These are phyloP conservation scores for Cerastoderma edule DNA, from an alignment of 2,888 invertebrate species.

Conservation along the genomic window DNA sequence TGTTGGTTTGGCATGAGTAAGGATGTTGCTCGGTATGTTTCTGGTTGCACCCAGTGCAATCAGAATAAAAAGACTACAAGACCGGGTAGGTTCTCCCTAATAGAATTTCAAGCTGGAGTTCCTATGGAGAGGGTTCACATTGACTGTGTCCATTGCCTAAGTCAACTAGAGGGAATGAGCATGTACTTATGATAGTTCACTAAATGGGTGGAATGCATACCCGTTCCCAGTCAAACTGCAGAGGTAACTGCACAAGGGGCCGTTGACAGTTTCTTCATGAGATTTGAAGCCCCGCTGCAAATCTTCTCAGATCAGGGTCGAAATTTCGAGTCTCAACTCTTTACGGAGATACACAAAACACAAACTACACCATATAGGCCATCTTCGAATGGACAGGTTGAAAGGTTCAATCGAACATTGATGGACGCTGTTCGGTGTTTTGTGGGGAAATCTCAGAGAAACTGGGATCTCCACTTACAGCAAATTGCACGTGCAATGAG, in stretches of 20 bases:
- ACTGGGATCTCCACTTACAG: constrained; percentile 15
- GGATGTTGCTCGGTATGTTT: constrained; percentile 23
- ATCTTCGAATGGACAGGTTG: constrained; percentile 20
- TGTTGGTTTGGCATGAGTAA: constrained; percentile 20
- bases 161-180: constrained; percentile 25
- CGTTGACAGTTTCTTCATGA: constrained; percentile 15
- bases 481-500: constrained; percentile 21
- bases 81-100: constrained; percentile 26
- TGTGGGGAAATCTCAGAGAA: background rate
- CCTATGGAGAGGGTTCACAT: constrained; percentile 43
- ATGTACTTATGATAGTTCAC: constrained; percentile 28
- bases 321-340: constrained; percentile 11
- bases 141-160: constrained; percentile 36
- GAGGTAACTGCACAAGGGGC: constrained; percentile 26
- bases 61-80: constrained; percentile 27
- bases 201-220: constrained; percentile 35
- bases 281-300: constrained; percentile 24
- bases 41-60: constrained; percentile 26
- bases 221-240: constrained; percentile 21
- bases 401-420: constrained; percentile 13
- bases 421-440: constrained; percentile 22
- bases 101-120: constrained; percentile 91
- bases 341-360: constrained; percentile 16
- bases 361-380: constrained; percentile 17
- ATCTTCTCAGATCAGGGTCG: too few species aligned